phyloP scores from a whole-genome alignment of 2,888 invertebrate genomes.

The Drosophila siamana region DNA sequence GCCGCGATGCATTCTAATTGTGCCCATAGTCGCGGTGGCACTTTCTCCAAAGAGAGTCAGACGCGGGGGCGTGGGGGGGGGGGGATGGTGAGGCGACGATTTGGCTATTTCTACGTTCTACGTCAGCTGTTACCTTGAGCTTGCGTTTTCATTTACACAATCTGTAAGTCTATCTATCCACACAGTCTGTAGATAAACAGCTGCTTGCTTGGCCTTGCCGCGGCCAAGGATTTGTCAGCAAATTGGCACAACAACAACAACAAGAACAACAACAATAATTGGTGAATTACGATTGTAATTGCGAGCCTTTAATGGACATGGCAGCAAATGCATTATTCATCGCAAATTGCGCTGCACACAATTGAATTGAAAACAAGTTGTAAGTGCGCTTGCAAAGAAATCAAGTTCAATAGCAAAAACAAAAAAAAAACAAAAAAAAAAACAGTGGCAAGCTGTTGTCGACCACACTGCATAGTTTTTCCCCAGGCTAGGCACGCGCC shows the following conservation, averaged over 20 bases:
- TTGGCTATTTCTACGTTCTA: no score
- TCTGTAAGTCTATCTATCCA: background rate
- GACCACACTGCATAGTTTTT: no score
- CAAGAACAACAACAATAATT: background rate
- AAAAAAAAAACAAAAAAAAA: no score
- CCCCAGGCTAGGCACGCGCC: conserved; percentile 34
- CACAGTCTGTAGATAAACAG: background rate
- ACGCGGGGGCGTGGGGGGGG: no score
- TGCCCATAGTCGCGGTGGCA: no score
- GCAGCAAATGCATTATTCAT: conserved; percentile 41
- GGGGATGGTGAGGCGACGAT: no score
- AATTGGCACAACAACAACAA: conserved; percentile 8
- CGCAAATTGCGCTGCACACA: conserved; percentile 11
- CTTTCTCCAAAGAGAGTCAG: background rate
- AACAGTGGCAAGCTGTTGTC: no score
- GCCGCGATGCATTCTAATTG: conserved; percentile 14
- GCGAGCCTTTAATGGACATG: conserved; percentile 12
- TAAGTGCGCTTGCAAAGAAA: no score
- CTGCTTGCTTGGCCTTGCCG: no score
- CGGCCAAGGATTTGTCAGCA: conserved; percentile 11
- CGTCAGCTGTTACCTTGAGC: conserved; percentile 64
- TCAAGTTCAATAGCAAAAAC: conserved; percentile 38
- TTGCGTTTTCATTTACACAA: conserved; percentile 73
- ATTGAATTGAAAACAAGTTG: conserved; percentile 15
- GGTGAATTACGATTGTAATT: conserved; percentile 1